A percentile compares a stretch with the other conserved stretches of the same genome.
These are phyloP conservation scores for Paralichthys olivaceus DNA, from an alignment of 2,113 vertebrate species.

Conservation along the genomic window DNA sequence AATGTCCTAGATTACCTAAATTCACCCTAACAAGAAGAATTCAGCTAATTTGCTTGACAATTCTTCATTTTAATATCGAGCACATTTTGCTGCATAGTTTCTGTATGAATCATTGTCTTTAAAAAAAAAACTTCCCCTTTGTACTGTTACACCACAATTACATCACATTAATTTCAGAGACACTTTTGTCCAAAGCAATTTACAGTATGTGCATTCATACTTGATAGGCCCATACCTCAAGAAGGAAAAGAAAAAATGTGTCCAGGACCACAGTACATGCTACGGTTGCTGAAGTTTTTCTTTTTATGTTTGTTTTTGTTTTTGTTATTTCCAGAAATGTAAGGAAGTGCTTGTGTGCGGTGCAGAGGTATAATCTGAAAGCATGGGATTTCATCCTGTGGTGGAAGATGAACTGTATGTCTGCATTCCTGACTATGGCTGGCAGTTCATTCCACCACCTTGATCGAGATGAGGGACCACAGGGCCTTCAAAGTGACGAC, in stretches of 20 bases:
- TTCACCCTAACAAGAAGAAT: neutral
- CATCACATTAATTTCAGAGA: neutral
- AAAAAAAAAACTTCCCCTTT: neutral
- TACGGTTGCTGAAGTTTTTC: neutral
- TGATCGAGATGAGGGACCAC: neutral
- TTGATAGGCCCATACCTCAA: neutral
- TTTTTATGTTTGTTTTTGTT: neutral
- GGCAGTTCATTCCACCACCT: neutral
- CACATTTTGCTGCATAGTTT: neutral
- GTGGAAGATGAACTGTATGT: neutral
- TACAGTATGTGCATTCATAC: neutral
- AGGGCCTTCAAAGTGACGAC: neutral
- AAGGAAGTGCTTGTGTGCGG: neutral
- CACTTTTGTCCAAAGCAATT: neutral
- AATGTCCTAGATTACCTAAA: too few relatives aligned
- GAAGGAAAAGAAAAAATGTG: neutral
- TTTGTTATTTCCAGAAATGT: neutral
- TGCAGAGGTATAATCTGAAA: neutral
- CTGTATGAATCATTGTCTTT: neutral
- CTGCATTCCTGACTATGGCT: neutral
- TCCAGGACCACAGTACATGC: neutral
- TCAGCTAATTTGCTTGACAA: neutral
- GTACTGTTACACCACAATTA: neutral
- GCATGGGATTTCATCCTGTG: neutral
- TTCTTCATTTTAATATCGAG: neutral